Conservation (phyloP, 2,888 invertebrate genomes). For the Idaea aversata region DNA sequence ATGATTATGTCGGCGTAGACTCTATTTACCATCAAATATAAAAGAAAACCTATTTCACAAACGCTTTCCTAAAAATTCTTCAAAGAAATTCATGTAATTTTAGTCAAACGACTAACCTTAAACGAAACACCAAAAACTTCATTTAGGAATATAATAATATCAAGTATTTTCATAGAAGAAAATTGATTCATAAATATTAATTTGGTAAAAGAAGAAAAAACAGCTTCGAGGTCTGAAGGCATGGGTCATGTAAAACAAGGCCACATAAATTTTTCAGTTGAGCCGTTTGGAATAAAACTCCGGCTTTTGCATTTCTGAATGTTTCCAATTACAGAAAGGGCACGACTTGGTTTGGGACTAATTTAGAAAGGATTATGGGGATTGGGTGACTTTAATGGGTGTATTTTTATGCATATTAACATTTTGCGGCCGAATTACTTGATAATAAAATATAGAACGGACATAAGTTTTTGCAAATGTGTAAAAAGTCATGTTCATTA, state of each 20-base stretch:
- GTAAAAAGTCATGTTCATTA: not conserved
- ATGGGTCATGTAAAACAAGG: constrained; percentile 53
- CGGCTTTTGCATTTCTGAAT: constrained; percentile 68
- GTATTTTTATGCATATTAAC: constrained; percentile 1
- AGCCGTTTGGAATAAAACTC: constrained; percentile 50
- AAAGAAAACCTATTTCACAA: not conserved
- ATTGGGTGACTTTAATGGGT: not conserved
- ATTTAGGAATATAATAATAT: not conserved
- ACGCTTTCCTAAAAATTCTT: not conserved
- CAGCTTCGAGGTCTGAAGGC: constrained; percentile 35
- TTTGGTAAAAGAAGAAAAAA: constrained; percentile 38
- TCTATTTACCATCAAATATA: not conserved
- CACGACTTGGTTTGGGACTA: constrained; percentile 32
- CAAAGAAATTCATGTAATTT: not conserved
- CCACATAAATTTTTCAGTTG: constrained; percentile 61
- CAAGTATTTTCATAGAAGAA: constrained; percentile 4
- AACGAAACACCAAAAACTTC: not conserved
- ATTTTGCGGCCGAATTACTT: not conserved
- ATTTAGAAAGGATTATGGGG: not conserved
- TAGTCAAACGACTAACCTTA: not conserved
- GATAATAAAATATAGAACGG: not conserved
- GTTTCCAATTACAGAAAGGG: constrained; percentile 62
- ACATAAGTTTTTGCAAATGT: not conserved
- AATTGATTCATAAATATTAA: constrained; percentile 47
- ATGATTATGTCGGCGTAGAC: not conserved